A percentile compares a stretch with the other conserved stretches of the same genome.
Conservation (phyloP, 92 coral and sea anemone species). For the Chrysogorgia sp. region DNA sequence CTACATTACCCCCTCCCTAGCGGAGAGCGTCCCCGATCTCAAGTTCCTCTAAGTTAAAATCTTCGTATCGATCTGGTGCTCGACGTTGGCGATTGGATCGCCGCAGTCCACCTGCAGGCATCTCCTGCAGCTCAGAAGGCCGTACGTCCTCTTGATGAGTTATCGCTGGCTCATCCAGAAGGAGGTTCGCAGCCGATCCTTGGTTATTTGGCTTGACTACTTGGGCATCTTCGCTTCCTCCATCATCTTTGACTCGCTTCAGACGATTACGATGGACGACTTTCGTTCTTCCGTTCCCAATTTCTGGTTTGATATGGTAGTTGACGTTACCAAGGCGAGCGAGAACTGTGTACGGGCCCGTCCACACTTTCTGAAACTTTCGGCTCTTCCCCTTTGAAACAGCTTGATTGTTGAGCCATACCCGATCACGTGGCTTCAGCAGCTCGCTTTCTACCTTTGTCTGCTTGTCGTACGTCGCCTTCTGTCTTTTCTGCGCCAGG, state of each 20-base stretch:
- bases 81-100: too few species aligned
- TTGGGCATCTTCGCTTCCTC: background rate
- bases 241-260: background rate
- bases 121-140: too few species aligned
- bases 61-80: too few species aligned
- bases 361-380: conserved; percentile 36
- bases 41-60: too few species aligned
- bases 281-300: background rate
- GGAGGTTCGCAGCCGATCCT: background rate
- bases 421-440: too few species aligned
- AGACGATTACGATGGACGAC: conserved; percentile 15
- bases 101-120: too few species aligned
- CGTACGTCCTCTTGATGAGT: background rate
- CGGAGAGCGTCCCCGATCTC: too few species aligned
- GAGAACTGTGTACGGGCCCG: conserved; percentile 6
- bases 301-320: background rate
- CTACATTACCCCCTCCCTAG: too few species aligned
- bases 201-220: background rate
- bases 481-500: background rate
- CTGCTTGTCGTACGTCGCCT: too few species aligned
- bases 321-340: background rate
- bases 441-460: too few species aligned
- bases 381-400: conserved; percentile 17
- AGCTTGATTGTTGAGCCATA: conserved; percentile 25
- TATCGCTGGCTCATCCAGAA: background rate